These are phyloP conservation scores for Agriopis marginaria DNA, from an alignment of 2,888 invertebrate genomes.

Conservation along the genomic window DNA sequence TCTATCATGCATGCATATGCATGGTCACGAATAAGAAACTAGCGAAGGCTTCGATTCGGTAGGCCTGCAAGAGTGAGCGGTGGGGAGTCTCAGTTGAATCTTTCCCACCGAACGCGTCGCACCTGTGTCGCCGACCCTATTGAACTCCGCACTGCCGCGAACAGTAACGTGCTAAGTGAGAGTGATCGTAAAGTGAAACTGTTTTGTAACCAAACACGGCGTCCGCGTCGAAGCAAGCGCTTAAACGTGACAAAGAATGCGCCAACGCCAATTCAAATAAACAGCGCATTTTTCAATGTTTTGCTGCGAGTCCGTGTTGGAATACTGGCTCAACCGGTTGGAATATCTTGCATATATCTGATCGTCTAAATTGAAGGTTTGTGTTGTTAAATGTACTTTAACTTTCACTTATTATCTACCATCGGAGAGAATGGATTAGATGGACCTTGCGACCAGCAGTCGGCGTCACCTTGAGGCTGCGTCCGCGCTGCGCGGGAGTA, in stretches of 20 bases:
- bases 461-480: slow-evolving; percentile 70
- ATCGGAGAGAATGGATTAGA: slow-evolving; percentile 73
- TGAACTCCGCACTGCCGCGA: slow-evolving; percentile 55
- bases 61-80: slow-evolving; percentile 49
- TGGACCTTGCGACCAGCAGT: slow-evolving; percentile 70
- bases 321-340: slow-evolving; percentile 41
- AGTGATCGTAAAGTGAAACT: slow-evolving; percentile 79
- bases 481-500: slow-evolving; percentile 52
- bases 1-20: slow-evolving; percentile 6
- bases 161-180: slow-evolving; percentile 61
- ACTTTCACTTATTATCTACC: slow-evolving; percentile 72
- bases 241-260: slow-evolving; percentile 16
- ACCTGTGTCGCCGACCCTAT: slow-evolving; percentile 52
- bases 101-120: slow-evolving; percentile 51
- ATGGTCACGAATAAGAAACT: slow-evolving; percentile 6
- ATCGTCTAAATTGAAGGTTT: slow-evolving; percentile 37
- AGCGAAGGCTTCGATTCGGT: slow-evolving; percentile 60
- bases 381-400: slow-evolving; percentile 43
- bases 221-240: slow-evolving; percentile 1
- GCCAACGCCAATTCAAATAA: slow-evolving; percentile 22
- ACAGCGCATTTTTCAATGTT: slow-evolving; percentile 32
- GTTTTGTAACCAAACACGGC: slow-evolving; percentile 41
- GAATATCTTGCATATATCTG: slow-evolving; percentile 34
- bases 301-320: slow-evolving; percentile 28
- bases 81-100: slow-evolving; percentile 69